Conservation (phyloP, 37 sponge, comb jelly and placozoan genomes). For the Trichoplax adhaerens region DNA sequence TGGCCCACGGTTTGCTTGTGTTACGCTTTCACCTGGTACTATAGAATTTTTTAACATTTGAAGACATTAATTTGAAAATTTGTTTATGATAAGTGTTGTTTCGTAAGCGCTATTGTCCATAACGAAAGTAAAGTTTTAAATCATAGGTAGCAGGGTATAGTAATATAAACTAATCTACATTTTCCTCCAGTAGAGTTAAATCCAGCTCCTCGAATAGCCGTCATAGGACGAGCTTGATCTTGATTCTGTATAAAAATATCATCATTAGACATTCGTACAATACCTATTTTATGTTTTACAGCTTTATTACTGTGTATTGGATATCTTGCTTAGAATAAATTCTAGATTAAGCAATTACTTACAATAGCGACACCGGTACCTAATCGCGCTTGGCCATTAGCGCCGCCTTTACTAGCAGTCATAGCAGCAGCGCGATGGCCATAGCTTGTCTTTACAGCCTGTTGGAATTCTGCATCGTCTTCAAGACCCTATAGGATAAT, state of each 20-base stretch:
- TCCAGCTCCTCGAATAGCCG: constrained; percentile 79
- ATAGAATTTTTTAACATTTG: too few relatives aligned
- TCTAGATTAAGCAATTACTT: too few relatives aligned
- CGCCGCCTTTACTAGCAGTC: background rate
- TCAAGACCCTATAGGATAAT: constrained; percentile 45
- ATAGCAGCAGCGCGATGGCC: constrained; percentile 57
- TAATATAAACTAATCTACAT: background rate
- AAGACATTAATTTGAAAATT: too few relatives aligned
- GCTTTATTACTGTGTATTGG: too few relatives aligned
- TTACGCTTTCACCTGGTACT: constrained; percentile 7
- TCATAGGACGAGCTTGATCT: constrained; percentile 75
- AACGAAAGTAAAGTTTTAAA: background rate
- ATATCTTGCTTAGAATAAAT: too few relatives aligned
- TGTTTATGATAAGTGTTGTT: too few relatives aligned
- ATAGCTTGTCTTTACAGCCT: constrained; percentile 74
- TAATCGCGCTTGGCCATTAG: background rate
- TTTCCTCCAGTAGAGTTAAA: constrained; percentile 15
- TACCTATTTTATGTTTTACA: background rate
- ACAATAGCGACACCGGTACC: background rate
- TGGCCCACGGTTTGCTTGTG: background rate
- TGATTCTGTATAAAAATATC: constrained; percentile 22
- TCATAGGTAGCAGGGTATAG: background rate
- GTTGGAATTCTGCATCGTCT: constrained; percentile 74
- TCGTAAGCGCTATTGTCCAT: too few relatives aligned
- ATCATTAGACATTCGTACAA: constrained; percentile 7